Evolutionary conservation across 2,797 vertebrate species (phyloP), one percentile per base, ranked within the genome.

Genomic region (Poeciliopsis paucimaculata): DNA sequence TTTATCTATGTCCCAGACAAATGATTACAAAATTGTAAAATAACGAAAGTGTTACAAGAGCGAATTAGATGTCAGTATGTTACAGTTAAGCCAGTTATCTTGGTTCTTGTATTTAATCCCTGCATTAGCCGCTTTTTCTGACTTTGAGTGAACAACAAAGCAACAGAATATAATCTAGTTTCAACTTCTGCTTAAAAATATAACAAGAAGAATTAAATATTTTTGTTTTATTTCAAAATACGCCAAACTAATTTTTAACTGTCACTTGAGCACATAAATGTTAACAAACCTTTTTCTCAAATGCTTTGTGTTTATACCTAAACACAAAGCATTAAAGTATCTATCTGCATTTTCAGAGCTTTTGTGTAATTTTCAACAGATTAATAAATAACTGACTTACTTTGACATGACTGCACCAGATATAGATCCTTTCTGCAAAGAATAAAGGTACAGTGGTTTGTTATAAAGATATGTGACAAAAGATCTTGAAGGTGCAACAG

Each of bases 381-480:
- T n/a, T 43, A 71, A 43, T 71, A 20, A 2, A 45, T 31, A 62
- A 46, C 5, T 31, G 41, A 76, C 74, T 76, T 76, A 96, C 96
- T 93, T 96, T 82, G 95, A 72, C 95, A 96, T 96, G 71, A 87
- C 88, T 87, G 83, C 60, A n/a, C 60, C 45, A 62, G 77, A 79
- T 80, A 75, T 13, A 71, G 81, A 79, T 83, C 73, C 62, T 82
- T 78, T 85, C 94, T 94, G 89, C n/a, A 85, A 91, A 51, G 18
- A 36, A 80, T 60, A 53, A 47, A 47, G 70, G 36, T 1, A 49
- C 77, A 77, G 73, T 64, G 7, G 36, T 12, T 46, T 36, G 68
- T 79, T 57, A 72, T 18, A 13, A 75, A 76, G 73, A 74, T 36
- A 68, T 0, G 1, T 7, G 13, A 71, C 26, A 43, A 6, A 71